Evolutionary conservation across 2,888 invertebrate species (phyloP).

Genomic region (Acronicta alni): DNA sequence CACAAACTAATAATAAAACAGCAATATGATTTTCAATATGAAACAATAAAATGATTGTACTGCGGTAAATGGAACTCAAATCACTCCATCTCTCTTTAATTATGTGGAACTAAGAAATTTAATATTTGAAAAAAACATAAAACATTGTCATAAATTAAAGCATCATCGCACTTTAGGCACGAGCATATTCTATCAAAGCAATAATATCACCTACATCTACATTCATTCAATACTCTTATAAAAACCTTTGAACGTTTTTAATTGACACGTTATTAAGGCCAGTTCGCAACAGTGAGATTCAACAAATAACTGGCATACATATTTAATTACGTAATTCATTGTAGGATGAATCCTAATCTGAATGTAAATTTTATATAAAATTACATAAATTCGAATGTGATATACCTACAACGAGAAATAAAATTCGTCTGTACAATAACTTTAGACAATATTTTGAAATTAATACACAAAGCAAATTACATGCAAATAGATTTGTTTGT

Average conservation of each 20-base stretch:
- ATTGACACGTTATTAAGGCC: conserved; percentile 77
- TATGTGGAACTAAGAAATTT: conserved; percentile 67
- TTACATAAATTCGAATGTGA: conserved; percentile 82
- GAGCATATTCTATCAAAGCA: conserved; percentile 73
- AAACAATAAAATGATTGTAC: conserved; percentile 20
- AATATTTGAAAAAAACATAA: conserved; percentile 42
- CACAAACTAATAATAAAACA: conserved; percentile 15
- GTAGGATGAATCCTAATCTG: conserved; percentile 51
- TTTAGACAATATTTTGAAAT: conserved; percentile 56
- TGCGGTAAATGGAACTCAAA: conserved; percentile 46
- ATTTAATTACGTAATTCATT: conserved; percentile 53
- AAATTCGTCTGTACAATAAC: conserved; percentile 70
- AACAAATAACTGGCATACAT: conserved; percentile 57
- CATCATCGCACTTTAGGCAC: conserved; percentile 73
- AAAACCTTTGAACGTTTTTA: conserved; percentile 80
- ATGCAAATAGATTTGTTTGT: conserved; percentile 80
- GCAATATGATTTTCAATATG: conserved; percentile 3
- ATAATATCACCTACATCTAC: conserved; percentile 63
- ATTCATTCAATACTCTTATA: conserved; percentile 65
- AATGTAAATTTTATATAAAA: conserved; percentile 82
- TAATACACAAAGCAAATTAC: conserved; percentile 66
- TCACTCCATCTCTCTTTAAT: conserved; percentile 17
- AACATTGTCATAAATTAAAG: conserved; percentile 56
- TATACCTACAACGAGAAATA: conserved; percentile 68
- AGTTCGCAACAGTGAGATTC: conserved; percentile 63